These are phyloP conservation scores for Muraenolepis orangiensis DNA, from an alignment of 2,797 vertebrate species.

Conservation along the genomic window DNA sequence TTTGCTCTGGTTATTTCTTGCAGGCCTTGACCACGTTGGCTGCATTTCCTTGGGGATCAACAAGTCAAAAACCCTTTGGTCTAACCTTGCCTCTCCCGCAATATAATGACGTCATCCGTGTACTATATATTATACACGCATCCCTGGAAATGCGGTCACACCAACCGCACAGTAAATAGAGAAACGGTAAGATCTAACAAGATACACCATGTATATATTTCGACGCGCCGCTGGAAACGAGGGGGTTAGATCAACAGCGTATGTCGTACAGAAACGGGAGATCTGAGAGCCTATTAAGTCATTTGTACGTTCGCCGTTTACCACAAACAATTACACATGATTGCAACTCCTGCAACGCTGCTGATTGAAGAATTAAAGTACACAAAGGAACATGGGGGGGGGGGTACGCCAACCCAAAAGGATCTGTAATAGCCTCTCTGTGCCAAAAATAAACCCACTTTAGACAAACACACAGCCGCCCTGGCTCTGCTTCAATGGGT, in stretches of 20 bases:
- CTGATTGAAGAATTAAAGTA: background rate
- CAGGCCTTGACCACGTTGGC: background rate
- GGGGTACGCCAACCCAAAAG: no score
- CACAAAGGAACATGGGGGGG: no score
- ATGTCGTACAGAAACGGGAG: background rate
- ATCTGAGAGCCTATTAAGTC: background rate
- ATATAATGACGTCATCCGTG: background rate
- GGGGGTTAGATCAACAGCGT: no score
- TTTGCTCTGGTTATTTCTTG: no score
- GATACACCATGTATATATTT: no score
- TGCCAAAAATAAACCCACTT: no score
- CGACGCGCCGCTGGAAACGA: no score
- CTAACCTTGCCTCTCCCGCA: background rate
- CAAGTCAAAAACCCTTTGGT: background rate
- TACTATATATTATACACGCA: background rate
- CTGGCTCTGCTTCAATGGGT: no score
- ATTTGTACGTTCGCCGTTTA: background rate
- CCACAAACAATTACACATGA: background rate
- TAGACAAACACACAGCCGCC: no score
- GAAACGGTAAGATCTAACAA: no score
- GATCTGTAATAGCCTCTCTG: no score
- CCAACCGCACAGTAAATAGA: background rate
- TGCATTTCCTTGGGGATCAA: background rate
- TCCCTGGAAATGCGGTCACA: background rate
- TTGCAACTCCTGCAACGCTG: background rate